Percentiles rank a stretch among this genome's conserved stretches.
Conservation (phyloP, 2,888 invertebrate species). For the Megalurothrips usitatus region DNA sequence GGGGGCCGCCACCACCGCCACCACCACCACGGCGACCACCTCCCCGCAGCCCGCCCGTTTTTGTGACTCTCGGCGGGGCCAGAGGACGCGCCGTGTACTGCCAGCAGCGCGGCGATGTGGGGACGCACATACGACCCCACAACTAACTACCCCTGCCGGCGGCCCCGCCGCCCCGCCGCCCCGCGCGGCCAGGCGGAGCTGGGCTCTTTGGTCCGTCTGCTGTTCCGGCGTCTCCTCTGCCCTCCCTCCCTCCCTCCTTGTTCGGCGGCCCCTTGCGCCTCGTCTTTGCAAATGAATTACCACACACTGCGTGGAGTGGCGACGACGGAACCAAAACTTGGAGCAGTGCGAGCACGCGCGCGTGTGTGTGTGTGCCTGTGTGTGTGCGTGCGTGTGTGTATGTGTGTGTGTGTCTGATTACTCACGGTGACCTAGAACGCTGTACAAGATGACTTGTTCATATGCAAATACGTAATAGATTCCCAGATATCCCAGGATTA, state of each 20-base stretch:
- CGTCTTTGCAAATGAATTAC: not conserved
- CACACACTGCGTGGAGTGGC: not conserved
- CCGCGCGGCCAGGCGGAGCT: not conserved
- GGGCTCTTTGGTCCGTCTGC: not conserved
- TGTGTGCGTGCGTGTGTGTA: not conserved
- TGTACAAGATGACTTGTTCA: too few species aligned
- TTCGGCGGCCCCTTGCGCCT: not conserved
- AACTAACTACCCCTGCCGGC: not conserved
- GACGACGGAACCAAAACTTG: not conserved
- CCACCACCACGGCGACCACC: not conserved
- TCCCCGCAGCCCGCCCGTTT: not conserved
- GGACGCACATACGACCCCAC: not conserved
- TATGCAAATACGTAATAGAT: too few species aligned
- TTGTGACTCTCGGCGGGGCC: not conserved
- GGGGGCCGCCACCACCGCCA: not conserved
- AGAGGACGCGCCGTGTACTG: too few species aligned
- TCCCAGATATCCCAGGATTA: too few species aligned
- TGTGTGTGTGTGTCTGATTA: not conserved
- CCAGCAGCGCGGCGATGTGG: not conserved
- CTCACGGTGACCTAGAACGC: too few species aligned
- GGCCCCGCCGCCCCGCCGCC: too few species aligned
- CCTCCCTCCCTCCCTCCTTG: too few species aligned
- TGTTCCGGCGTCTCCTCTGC: too few species aligned
- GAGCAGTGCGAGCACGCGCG: not conserved
- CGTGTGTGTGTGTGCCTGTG: not conserved